Evolutionary conservation across 1,140 invertebrate genomes (phyloP).

Genomic region (Drosophila nasuta): DNA sequence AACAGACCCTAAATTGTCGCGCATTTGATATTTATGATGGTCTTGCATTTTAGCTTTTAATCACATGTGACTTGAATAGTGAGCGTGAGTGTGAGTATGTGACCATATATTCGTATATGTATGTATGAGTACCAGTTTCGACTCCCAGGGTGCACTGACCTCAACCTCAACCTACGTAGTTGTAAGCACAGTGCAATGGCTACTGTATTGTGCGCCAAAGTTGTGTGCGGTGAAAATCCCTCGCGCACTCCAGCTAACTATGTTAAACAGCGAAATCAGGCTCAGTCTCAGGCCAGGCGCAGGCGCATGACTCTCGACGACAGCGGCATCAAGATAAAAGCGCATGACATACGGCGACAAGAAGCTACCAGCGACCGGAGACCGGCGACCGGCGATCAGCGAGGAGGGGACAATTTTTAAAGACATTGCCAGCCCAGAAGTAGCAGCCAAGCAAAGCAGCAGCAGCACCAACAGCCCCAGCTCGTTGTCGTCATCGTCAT

Average conservation of each 20-base stretch:
- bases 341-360: conserved; percentile 82
- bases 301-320: conserved; percentile 67
- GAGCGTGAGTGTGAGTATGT: no score
- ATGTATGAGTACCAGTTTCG: conserved; percentile 2
- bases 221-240: conserved; percentile 63
- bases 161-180: conserved; percentile 70
- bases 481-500: conserved; percentile 9
- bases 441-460: neutral
- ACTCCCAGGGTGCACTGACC: conserved; percentile 70
- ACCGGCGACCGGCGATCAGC: neutral
- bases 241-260: conserved; percentile 65
- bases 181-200: conserved; percentile 47
- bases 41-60: conserved; percentile 74
- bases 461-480: conserved; percentile 14
- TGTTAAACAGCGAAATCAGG: conserved; percentile 79
- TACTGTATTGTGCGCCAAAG: conserved; percentile 52
- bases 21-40: conserved; percentile 81
- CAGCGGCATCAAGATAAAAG: conserved; percentile 79
- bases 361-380: conserved; percentile 73
- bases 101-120: neutral
- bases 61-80: conserved; percentile 55
- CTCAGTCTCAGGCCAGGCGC: conserved; percentile 31
- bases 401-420: neutral
- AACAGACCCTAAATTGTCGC: conserved; percentile 75
- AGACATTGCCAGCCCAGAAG: conserved; percentile 17